Base-by-base conservation (phyloP, 2,888 invertebrate genomes). In the Dermolepida albohirtum region DNA sequence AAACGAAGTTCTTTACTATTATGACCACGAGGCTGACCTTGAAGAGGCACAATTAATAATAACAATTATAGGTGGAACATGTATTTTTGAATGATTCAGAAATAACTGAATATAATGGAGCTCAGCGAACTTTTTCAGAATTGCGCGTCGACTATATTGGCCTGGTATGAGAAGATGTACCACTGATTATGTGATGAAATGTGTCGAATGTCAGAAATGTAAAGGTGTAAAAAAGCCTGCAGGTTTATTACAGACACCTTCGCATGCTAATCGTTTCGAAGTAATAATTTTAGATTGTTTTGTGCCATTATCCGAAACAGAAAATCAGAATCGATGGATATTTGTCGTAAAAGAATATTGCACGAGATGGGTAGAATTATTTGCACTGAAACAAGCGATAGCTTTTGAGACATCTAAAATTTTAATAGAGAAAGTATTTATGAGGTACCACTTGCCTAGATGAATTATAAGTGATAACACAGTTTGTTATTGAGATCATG, bases 281-380 rank as follows among this genome's bases (percentile, higher is more conserved):
- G 73, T 76, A 0, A 5, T 81, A 0, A 67, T 79, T 0, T 71
- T 80, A 11, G 80, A 81, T 43, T 41, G n/a, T 80, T 80, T 80
- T 69, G 8, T 12, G 52, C 73, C 59, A 8, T 66, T 72, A 40
- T 67, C 64, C 29, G 29, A 29, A 4, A 29, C 5, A 4, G 5
- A 29, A 4, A 6, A 29, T 6, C 6, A 29, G 5, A 29, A 29
- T n/a, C n/a, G n/a, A 29, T 29, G 29, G 29, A 29, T 29, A 29
- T 29, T 29, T 6, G 6, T 29, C 6, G 6, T 29, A 4, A 6
- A 29, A 29, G 29, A 29, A 5, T 5, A 4, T 4, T 4, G 5
- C 29, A 5, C 29, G 5, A 29, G 29, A 29, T 29, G 29, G 29
- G 6, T 6, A 4, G 29, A 6, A 6, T 6, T 29, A 6, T 29